A percentile compares a stretch with the other conserved stretches of the same genome.
Conservation (phyloP, 2,888 invertebrate genomes). For the Junonia oenone region DNA sequence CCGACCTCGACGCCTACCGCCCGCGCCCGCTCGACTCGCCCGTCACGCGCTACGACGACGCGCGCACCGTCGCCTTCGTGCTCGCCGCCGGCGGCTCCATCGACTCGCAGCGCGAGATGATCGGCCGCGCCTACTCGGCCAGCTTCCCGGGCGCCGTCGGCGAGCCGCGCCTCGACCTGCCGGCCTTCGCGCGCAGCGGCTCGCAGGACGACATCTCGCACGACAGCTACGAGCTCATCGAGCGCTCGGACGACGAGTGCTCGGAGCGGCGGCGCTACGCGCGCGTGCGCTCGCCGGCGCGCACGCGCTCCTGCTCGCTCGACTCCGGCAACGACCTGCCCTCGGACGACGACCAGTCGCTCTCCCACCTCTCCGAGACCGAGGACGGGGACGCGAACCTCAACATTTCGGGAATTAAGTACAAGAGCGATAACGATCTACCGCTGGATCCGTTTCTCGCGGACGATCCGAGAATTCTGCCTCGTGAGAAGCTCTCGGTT, state of each 20-base stretch:
- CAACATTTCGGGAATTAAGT: slow-evolving; percentile 80
- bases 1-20: slow-evolving; percentile 59
- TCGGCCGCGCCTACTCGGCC: slow-evolving; percentile 88
- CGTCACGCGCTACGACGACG: slow-evolving; percentile 84
- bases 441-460: slow-evolving; percentile 88
- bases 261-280: slow-evolving; percentile 54
- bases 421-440: slow-evolving; percentile 83
- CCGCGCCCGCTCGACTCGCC: slow-evolving; percentile 82
- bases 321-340: slow-evolving; percentile 88
- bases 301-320: slow-evolving; percentile 84
- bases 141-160: slow-evolving; percentile 91
- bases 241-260: slow-evolving; percentile 85
- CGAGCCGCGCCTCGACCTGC: slow-evolving; percentile 83
- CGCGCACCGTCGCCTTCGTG: slow-evolving; percentile 82
- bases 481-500: slow-evolving; percentile 84
- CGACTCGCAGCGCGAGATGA: slow-evolving; percentile 84
- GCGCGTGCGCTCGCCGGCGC: slow-evolving; percentile 56
- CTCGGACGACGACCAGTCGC: slow-evolving; percentile 85
- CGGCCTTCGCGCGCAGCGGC: slow-evolving; percentile 80
- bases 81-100: slow-evolving; percentile 56
- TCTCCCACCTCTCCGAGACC: slow-evolving; percentile 73
- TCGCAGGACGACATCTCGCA: slow-evolving; percentile 93
- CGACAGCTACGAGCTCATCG: slow-evolving; percentile 91
- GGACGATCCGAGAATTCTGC: slow-evolving; percentile 87
- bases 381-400: slow-evolving; percentile 77